Evolutionary conservation across 2,888 invertebrate species (phyloP).

Genomic region (Coecobrya sp.): DNA sequence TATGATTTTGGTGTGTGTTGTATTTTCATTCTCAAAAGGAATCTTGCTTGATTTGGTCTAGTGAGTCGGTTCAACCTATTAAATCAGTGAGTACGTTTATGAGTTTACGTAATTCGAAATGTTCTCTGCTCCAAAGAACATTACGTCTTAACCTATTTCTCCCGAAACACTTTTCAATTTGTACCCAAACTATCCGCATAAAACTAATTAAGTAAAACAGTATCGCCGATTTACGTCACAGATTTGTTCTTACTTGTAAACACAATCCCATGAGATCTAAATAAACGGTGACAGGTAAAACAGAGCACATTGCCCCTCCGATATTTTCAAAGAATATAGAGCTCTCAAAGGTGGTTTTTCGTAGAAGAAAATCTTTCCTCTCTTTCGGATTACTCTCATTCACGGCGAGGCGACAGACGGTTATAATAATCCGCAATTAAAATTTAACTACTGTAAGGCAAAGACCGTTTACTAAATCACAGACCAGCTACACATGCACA

Average conservation of each 20-base stretch:
- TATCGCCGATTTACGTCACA: constrained; percentile 12
- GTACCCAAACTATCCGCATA: too few relatives aligned
- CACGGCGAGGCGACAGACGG: background rate
- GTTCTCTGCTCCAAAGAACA: background rate
- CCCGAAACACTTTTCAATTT: background rate
- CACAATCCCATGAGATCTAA: constrained; percentile 72
- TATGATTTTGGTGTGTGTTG: background rate
- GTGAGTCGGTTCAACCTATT: background rate
- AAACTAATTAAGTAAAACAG: too few relatives aligned
- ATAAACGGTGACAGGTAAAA: constrained; percentile 29
- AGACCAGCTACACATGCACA: background rate
- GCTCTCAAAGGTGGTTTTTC: too few relatives aligned
- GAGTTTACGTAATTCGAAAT: background rate
- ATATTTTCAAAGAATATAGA: constrained; percentile 27
- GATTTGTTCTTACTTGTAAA: constrained; percentile 73
- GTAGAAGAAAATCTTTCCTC: too few relatives aligned
- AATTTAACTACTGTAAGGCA: background rate
- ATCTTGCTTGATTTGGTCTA: background rate
- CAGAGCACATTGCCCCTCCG: constrained; percentile 72
- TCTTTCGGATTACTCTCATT: too few relatives aligned
- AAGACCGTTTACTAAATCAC: background rate
- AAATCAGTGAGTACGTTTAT: constrained; percentile 40
- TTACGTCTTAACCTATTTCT: background rate
- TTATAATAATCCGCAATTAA: background rate
- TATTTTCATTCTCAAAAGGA: constrained; percentile 71